Percentiles rank a stretch among this genome's conserved stretches.
These are phyloP conservation scores for Drosophila anceps DNA, from an alignment of 2,888 invertebrate species.

Conservation along the genomic window DNA sequence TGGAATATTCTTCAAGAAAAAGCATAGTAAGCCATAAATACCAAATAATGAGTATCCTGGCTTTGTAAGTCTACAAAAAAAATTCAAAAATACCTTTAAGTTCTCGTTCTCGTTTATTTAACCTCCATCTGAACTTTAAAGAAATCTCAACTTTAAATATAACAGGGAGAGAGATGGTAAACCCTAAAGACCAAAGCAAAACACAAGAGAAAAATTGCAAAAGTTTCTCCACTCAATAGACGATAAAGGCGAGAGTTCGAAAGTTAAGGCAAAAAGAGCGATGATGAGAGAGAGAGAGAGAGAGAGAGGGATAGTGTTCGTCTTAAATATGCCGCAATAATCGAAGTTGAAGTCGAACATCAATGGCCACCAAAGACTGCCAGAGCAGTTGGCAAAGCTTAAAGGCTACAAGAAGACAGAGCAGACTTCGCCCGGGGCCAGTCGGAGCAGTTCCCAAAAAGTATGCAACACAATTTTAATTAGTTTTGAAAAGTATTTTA, in stretches of 20 bases:
- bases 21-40: neutral
- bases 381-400: slow-evolving; percentile 32
- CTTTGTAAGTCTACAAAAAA: too few relatives aligned
- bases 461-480: slow-evolving; percentile 78
- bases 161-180: neutral
- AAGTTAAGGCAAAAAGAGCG: neutral
- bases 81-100: neutral
- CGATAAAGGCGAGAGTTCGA: slow-evolving; percentile 5
- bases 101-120: neutral
- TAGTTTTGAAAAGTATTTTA: slow-evolving; percentile 79
- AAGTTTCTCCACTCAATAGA: slow-evolving; percentile 50
- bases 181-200: slow-evolving; percentile 31
- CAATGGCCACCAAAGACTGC: slow-evolving; percentile 41
- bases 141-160: slow-evolving; percentile 13
- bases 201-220: slow-evolving; percentile 56
- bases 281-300: neutral
- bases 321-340: slow-evolving; percentile 64
- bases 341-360: slow-evolving; percentile 72
- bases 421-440: slow-evolving; percentile 35
- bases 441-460: slow-evolving; percentile 43
- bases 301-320: slow-evolving; percentile 25
- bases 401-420: slow-evolving; percentile 14
- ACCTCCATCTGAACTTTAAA: neutral
- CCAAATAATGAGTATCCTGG: neutral
- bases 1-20: too few relatives aligned